These are phyloP conservation scores for Tupiocoris notatus DNA, from an alignment of 2,888 invertebrate species.

Conservation along the genomic window DNA sequence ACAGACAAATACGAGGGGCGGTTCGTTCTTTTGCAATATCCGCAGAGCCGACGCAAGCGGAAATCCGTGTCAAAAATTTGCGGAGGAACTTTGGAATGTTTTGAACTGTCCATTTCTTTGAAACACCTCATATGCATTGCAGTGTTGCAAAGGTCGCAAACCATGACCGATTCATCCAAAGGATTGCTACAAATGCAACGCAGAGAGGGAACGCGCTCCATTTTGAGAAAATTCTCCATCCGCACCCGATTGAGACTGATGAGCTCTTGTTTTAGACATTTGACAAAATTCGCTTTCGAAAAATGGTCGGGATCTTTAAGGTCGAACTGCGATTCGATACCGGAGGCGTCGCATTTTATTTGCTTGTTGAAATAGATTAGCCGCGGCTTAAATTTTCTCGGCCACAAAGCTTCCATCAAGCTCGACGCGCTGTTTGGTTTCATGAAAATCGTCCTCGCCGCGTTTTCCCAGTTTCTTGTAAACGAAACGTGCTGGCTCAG, in stretches of 20 bases:
- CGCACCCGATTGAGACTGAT: constrained; percentile 4
- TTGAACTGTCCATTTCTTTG: constrained; percentile 4
- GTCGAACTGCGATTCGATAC: neutral
- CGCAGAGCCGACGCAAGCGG: constrained; percentile 33
- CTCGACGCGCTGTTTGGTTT: constrained; percentile 19
- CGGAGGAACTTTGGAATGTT: neutral
- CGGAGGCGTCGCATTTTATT: neutral
- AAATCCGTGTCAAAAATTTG: constrained; percentile 15
- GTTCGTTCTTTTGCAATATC: constrained; percentile 44
- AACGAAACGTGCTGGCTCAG: constrained; percentile 16
- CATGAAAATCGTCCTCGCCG: constrained; percentile 33
- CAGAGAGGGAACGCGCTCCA: neutral
- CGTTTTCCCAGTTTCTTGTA: constrained; percentile 32
- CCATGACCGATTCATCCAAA: constrained; percentile 6
- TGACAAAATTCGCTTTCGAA: neutral
- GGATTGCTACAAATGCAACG: constrained; percentile 22
- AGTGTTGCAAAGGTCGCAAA: constrained; percentile 45
- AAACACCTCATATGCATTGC: constrained; percentile 42
- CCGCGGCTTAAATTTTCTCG: constrained; percentile 38
- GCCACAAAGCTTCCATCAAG: constrained; percentile 45
- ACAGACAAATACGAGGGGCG: constrained; percentile 37
- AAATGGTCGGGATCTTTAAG: neutral
- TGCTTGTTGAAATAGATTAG: constrained; percentile 3
- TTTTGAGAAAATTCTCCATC: constrained; percentile 1
- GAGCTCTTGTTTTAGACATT: neutral